Evolutionary conservation across 2,797 vertebrate genomes (phyloP), one percentile per base, ranked within the genome.

Genomic region (Valencia hispanica): DNA sequence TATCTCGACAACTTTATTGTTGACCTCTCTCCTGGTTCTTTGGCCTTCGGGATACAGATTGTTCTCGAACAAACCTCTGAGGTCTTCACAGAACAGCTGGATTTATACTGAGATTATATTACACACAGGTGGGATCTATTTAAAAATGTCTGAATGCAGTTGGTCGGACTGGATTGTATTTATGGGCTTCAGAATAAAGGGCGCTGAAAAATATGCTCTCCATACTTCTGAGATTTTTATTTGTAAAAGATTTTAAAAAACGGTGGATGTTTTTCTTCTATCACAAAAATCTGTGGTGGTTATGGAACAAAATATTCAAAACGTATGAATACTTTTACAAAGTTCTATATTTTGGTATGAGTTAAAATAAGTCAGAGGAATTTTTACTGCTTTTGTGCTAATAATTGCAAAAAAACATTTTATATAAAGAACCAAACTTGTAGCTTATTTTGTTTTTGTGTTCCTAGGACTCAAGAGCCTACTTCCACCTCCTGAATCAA

Each of bases 401-500:
- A 22, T 55, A 6, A 22, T 25, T n/a, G n/a, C n/a, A n/a, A n/a
- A n/a, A n/a, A n/a, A n/a, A n/a, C n/a, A n/a, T n/a, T n/a, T n/a
- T 20, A 5, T 15, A 20, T 61, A 34, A 61, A 61, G 57, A 61
- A 17, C 57, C 30, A 4, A 4, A 34, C n/a, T n/a, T n/a, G n/a
- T 34, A 61, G 20, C 17, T 61, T 34, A 47, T 47, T 41, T 45
- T 3, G 12, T 2, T 51, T 78, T 0, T 39, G 47, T 78, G 27
- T 4, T 84, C 75, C 27, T 89, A 99, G 98, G 98, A 99, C 92
- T 99, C 98, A 0, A 96, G 93, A 91, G 97, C 98, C 65, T 99
- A 99, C 90, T 99, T 97, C 94, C 98, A 99, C 88, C 97, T 99
- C 74, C 96, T 99, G 79, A 97, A 98, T 90, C 97, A 99, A 94